Evolutionary conservation across 2,113 vertebrate genomes (phyloP), one percentile per base, ranked within the genome.

Genomic region (Xyliphius kryptos): DNA sequence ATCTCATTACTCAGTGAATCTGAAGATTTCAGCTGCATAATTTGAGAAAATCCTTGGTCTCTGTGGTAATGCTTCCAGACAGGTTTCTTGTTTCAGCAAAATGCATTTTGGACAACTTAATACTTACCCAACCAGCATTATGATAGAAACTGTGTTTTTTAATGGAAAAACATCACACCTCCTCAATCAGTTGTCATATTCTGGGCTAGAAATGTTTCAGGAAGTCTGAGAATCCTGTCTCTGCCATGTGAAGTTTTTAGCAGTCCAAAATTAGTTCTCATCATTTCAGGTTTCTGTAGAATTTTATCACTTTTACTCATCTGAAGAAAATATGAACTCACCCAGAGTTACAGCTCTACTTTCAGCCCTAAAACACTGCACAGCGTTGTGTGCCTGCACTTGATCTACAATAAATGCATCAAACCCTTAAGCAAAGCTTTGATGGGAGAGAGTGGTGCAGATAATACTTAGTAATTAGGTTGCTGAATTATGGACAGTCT

Each of bases 401-500:
- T 68, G 55, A 63, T 65, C 52, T 52, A 11, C 38, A 66, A 47
- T n/a, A 20, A 49, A 46, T 17, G 56, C 51, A 58, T 32, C 36
- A 55, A 56, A 37, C 41, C 21, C 40, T 58, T 22, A 63, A 10
- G 13, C 13, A 37, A 26, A 19, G 37, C 48, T n/a, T 15, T 41
- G 2, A 38, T 65, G 13, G 9, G 36, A 52, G 21, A 66, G 43
- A 55, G 43, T 17, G 3, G 38, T 56, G 46, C 63, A 43, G 21
- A 12, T 49, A 46, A 7, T 36, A 15, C 21, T 22, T 16, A 2
- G 26, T 51, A 19, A 68, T 40, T 38, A n/a, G n/a, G 36, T 57
- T 48, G 53, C 50, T 70, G 21, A 60, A 70, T 66, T 63, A 71
- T 52, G 22, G 52, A 73, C 62, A 19, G 37, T 15, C 3, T 52